Conservation (phyloP, 1,140 invertebrate genomes). For the Pogonomyrmex californicus region DNA sequence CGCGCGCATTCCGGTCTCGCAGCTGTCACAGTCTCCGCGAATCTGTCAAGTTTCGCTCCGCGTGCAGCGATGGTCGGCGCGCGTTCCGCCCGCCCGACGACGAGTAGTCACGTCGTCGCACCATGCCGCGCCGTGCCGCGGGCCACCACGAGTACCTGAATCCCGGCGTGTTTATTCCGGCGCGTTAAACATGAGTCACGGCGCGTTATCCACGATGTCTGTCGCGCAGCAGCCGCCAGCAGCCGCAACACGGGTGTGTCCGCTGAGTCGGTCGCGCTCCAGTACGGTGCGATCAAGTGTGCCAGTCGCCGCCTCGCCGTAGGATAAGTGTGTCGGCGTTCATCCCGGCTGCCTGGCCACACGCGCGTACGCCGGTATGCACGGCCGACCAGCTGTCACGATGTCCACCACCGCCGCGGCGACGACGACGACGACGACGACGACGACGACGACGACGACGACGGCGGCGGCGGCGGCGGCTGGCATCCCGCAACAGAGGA, state of each 20-base stretch:
- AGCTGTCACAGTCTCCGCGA: background rate
- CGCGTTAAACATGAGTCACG: slow-evolving; percentile 20
- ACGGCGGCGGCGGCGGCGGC: slow-evolving; percentile 75
- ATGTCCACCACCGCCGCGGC: slow-evolving; percentile 73
- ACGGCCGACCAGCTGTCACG: slow-evolving; percentile 13
- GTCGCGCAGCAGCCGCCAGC: background rate
- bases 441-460: too few species aligned
- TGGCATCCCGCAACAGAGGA: slow-evolving; percentile 77
- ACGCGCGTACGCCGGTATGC: background rate
- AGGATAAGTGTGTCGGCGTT: slow-evolving; percentile 49
- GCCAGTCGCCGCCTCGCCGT: slow-evolving; percentile 65
- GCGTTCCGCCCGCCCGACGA: background rate
- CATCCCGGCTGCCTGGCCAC: slow-evolving; percentile 36
- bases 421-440: slow-evolving; percentile 79
- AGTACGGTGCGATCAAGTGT: slow-evolving; percentile 71
- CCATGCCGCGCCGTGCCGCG: background rate
- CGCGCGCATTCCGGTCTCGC: background rate
- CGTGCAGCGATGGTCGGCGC: background rate
- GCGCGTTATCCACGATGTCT: slow-evolving; percentile 31
- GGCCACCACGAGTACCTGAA: background rate
- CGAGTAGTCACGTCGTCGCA: too few species aligned
- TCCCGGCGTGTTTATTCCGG: background rate
- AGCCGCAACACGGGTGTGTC: slow-evolving; percentile 69
- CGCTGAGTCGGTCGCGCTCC: slow-evolving; percentile 52
- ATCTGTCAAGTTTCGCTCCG: background rate